Percentiles rank a stretch among this genome's conserved stretches.
phyloP scores from a whole-genome alignment of 2,113 vertebrate species.

The Nothocercus julius region DNA sequence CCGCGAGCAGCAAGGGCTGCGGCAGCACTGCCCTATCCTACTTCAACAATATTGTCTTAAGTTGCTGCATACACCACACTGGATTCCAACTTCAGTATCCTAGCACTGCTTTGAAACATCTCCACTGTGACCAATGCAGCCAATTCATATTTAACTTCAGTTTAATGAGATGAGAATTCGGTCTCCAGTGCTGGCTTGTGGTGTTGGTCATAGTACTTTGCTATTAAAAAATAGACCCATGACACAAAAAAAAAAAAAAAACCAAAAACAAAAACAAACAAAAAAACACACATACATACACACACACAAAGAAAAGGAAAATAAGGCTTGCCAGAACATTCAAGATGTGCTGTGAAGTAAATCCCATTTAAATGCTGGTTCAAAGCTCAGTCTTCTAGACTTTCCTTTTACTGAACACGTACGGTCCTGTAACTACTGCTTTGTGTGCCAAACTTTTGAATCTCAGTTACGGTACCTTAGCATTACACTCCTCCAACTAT shows the following conservation, averaged over 20 bases:
- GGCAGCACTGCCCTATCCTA: not conserved
- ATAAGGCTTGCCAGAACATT: not conserved
- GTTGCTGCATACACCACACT: not conserved
- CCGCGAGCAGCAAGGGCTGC: not conserved
- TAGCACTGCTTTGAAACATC: not conserved
- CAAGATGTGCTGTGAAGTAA: not conserved
- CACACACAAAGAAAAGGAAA: not conserved
- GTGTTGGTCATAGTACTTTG: not conserved
- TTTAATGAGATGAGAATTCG: not conserved
- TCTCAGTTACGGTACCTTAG: not conserved
- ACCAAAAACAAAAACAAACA: too few species aligned
- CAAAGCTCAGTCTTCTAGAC: not conserved
- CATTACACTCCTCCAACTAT: not conserved
- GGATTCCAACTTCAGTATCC: not conserved
- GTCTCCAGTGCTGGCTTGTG: rapidly evolving
- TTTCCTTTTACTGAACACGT: not conserved
- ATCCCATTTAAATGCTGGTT: not conserved
- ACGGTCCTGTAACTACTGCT: not conserved
- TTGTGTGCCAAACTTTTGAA: not conserved
- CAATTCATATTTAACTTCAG: not conserved
- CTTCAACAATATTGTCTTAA: not conserved
- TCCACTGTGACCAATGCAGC: not conserved
- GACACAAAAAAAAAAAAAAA: not conserved
- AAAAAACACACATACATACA: not conserved
- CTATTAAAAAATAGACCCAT: not conserved